phyloP scores from a whole-genome alignment of 1,140 invertebrate genomes.

The Bombus polaris region DNA sequence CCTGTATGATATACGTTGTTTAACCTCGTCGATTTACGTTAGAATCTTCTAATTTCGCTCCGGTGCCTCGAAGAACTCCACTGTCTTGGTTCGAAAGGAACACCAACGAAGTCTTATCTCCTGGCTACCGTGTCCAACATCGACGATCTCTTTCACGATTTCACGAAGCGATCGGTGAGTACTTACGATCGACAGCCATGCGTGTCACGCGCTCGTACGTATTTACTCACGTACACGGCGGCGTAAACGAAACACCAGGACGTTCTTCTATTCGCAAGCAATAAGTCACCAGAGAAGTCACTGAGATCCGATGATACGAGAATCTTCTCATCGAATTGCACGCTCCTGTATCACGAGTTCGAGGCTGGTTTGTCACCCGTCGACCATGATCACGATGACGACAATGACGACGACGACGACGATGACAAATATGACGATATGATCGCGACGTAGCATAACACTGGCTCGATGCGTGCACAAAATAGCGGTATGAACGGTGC shows the following conservation, averaged over 20 bases:
- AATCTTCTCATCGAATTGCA: not conserved
- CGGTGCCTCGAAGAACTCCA: not conserved
- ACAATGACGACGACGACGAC: not conserved
- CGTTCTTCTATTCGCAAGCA: not conserved
- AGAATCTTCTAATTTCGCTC: not conserved
- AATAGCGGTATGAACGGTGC: not conserved
- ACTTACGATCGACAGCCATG: not conserved
- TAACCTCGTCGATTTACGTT: not conserved
- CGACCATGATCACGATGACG: not conserved
- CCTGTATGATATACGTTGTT: too few relatives aligned
- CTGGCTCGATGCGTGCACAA: conserved; percentile 9
- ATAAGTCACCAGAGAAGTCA: not conserved
- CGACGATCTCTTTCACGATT: conserved; percentile 8
- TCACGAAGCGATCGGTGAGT: not conserved
- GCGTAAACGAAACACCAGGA: not conserved
- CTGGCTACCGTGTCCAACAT: not conserved
- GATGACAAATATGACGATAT: not conserved
- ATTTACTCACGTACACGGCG: not conserved
- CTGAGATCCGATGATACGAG: not conserved
- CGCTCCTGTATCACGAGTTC: not conserved
- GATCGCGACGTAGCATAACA: conserved; percentile 10
- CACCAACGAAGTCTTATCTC: not conserved
- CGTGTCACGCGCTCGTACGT: not conserved
- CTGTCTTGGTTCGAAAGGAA: not conserved
- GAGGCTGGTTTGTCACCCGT: not conserved